Percentiles rank a stretch among this genome's conserved stretches.
Evolutionary conservation across 2,888 invertebrate species (phyloP).

Genomic region (Dicyrtoma fusca): DNA sequence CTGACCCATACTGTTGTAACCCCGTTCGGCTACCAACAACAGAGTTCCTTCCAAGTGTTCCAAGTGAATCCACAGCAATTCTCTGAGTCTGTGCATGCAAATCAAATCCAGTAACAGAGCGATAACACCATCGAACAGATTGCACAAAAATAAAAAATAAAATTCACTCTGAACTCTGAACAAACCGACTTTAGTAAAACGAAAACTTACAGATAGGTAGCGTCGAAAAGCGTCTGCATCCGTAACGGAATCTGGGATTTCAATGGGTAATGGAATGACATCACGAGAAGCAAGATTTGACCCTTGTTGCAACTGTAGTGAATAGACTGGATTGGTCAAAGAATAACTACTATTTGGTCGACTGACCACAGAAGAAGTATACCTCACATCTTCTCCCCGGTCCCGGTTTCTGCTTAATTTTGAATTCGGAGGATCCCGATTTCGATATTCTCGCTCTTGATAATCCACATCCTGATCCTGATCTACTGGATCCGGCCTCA

Average conservation of each 20-base stretch:
- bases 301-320: not conserved
- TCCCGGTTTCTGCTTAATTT: not conserved
- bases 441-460: not conserved
- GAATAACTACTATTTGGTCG: conserved; percentile 27
- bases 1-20: not conserved
- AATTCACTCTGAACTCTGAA: too few relatives aligned
- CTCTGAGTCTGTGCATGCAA: conserved; percentile 15
- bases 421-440: not conserved
- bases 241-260: conserved; percentile 50
- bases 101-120: too few relatives aligned
- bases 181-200: too few relatives aligned
- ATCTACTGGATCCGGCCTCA: not conserved
- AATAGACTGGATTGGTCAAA: not conserved
- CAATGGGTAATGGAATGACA: conserved; percentile 51
- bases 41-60: conserved; percentile 35
- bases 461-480: not conserved
- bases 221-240: conserved; percentile 53
- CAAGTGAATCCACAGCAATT: conserved; percentile 40
- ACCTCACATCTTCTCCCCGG: too few relatives aligned
- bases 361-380: too few relatives aligned
- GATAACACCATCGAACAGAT: too few relatives aligned
- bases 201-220: conserved; percentile 54
- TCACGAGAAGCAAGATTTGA: conserved; percentile 31
- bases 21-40: not conserved
- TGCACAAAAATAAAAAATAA: too few relatives aligned